Conservation (phyloP, 2,888 invertebrate species). For the Sesia bembeciformis region DNA sequence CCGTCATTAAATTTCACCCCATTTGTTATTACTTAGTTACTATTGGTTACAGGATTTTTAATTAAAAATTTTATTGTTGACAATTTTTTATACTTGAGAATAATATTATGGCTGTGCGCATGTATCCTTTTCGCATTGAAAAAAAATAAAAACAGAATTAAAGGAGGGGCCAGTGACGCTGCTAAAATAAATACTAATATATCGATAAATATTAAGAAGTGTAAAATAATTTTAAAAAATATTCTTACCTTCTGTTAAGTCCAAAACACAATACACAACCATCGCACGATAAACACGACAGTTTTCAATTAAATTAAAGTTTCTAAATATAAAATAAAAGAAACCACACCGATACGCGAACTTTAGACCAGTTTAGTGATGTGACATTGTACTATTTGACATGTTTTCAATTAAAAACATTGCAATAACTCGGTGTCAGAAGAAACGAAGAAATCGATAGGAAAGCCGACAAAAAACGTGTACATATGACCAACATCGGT, state of each 20-base stretch:
- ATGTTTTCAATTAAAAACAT: constrained; percentile 48
- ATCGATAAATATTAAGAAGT: too few species aligned
- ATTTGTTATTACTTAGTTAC: constrained; percentile 5
- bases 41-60: constrained; percentile 6
- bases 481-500: constrained; percentile 17
- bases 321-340: constrained; percentile 3
- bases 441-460: constrained; percentile 36
- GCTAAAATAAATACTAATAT: too few species aligned
- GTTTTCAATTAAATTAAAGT: constrained; percentile 15
- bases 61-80: background rate
- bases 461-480: constrained; percentile 29
- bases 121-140: too few species aligned
- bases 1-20: constrained; percentile 1
- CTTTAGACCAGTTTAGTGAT: constrained; percentile 6
- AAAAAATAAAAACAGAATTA: too few species aligned
- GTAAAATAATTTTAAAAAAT: background rate
- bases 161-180: too few species aligned
- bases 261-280: constrained; percentile 13
- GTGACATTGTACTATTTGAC: constrained; percentile 31
- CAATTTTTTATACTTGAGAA: too few species aligned
- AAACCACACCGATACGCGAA: constrained; percentile 39
- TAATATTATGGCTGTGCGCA: too few species aligned
- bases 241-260: constrained; percentile 27
- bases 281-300: constrained; percentile 1
- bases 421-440: constrained; percentile 9